phyloP scores from a whole-genome alignment of 2,888 invertebrate genomes.

The Kryphioiulus occultus region DNA sequence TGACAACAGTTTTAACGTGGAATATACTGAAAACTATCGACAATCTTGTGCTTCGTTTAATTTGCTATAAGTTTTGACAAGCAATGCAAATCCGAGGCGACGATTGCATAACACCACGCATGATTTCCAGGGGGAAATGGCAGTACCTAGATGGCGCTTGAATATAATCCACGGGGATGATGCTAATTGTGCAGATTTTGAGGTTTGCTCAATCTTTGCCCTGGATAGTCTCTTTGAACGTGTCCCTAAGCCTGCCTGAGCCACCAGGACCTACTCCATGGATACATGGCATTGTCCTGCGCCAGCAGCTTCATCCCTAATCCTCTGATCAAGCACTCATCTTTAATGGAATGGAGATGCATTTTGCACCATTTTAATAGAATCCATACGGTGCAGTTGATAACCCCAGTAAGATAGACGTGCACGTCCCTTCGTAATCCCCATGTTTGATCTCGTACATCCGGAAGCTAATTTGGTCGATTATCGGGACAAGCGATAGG shows the following conservation, averaged over 20 bases:
- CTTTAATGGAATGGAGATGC: slow-evolving; percentile 9
- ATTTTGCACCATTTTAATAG: slow-evolving; percentile 23
- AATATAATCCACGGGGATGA: slow-evolving; percentile 6
- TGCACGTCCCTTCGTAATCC: slow-evolving; percentile 6
- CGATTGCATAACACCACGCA: not conserved
- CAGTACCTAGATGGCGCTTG: not conserved
- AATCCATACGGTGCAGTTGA: not conserved
- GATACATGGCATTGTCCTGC: slow-evolving; percentile 8
- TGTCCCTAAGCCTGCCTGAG: slow-evolving; percentile 23
- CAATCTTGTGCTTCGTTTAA: no score
- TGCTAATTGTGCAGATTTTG: not conserved
- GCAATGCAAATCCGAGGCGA: not conserved
- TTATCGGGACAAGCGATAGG: slow-evolving; percentile 23
- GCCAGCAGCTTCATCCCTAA: slow-evolving; percentile 38
- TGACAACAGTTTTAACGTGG: no score
- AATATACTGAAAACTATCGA: no score
- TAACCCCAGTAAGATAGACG: not conserved
- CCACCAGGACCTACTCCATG: slow-evolving; percentile 12
- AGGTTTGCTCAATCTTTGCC: not conserved
- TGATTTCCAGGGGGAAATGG: not conserved
- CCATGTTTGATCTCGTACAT: slow-evolving; percentile 23
- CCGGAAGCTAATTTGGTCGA: slow-evolving; percentile 23
- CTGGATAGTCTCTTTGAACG: not conserved
- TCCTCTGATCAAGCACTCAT: slow-evolving; percentile 21
- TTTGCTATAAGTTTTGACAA: not conserved